These are phyloP conservation scores for Actinernus sp. DNA, from an alignment of 92 coral and sea anemone species.

Conservation along the genomic window DNA sequence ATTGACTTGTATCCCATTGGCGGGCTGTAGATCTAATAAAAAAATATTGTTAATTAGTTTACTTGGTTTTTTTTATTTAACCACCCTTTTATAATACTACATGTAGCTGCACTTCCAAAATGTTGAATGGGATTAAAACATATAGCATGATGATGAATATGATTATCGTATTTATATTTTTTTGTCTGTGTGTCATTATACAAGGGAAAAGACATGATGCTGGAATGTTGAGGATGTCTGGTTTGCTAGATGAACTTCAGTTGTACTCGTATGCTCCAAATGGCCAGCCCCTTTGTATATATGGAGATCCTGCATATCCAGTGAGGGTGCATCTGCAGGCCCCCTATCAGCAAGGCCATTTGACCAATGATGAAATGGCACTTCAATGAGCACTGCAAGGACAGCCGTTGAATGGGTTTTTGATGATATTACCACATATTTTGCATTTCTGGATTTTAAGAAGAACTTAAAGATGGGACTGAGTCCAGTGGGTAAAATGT, in stretches of 20 bases:
- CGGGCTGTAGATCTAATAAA: too few species aligned
- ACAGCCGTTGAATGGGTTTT: constrained; percentile 66
- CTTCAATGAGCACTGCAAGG: constrained; percentile 54
- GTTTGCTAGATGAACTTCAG: constrained; percentile 43
- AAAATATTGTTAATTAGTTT: too few species aligned
- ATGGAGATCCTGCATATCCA: constrained; percentile 73
- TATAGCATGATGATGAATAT: too few species aligned
- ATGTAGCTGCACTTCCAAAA: too few species aligned
- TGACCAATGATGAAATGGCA: constrained; percentile 42
- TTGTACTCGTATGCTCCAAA: constrained; percentile 37
- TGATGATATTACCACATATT: constrained; percentile 50
- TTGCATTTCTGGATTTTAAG: constrained; percentile 50
- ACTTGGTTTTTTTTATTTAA: too few species aligned
- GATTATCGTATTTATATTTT: too few species aligned
- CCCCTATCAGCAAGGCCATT: constrained; percentile 36
- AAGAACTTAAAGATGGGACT: constrained; percentile 70
- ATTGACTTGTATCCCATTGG: too few species aligned
- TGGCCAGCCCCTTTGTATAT: constrained; percentile 57
- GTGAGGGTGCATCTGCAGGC: constrained; percentile 49
- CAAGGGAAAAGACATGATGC: constrained; percentile 56
- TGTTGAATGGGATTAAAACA: too few species aligned
- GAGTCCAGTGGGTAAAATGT: constrained; percentile 59
- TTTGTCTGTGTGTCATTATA: not conserved
- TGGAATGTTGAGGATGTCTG: constrained; percentile 58
- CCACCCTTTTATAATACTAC: too few species aligned